Percentiles rank a stretch among this genome's conserved stretches.
phyloP scores from a whole-genome alignment of 2,888 invertebrate genomes.

The Eilema caniola region DNA sequence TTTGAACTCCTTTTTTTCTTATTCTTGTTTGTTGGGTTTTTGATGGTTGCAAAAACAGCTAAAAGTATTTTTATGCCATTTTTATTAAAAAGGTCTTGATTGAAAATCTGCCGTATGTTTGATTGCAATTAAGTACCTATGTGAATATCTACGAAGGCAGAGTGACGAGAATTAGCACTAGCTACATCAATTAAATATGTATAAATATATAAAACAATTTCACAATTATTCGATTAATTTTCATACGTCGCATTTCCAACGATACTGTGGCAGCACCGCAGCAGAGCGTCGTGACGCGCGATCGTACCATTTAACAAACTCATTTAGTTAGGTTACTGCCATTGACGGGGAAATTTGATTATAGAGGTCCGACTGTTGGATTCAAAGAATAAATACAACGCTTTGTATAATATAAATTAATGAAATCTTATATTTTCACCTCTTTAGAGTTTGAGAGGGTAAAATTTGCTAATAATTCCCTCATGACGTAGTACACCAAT shows the following conservation, averaged over 20 bases:
- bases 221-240: conserved; percentile 15
- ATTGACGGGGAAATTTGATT: conserved; percentile 20
- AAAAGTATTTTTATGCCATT: too few species aligned
- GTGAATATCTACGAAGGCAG: too few species aligned
- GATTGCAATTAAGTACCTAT: too few species aligned
- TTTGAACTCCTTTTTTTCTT: too few species aligned
- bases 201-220: too few species aligned
- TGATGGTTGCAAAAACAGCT: too few species aligned
- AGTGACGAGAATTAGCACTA: too few species aligned
- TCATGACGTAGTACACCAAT: not conserved
- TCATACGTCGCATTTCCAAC: conserved; percentile 38
- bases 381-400: not conserved
- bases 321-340: conserved; percentile 18
- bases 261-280: conserved; percentile 26
- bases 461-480: not conserved
- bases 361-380: not conserved
- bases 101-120: too few species aligned
- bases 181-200: conserved; percentile 46
- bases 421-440: not conserved
- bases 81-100: too few species aligned
- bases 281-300: conserved; percentile 17
- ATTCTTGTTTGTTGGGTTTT: too few species aligned
- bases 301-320: conserved; percentile 44
- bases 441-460: not conserved
- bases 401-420: not conserved